Conservation (phyloP, 2,888 invertebrate species). For the Pseudanteris insignis region DNA sequence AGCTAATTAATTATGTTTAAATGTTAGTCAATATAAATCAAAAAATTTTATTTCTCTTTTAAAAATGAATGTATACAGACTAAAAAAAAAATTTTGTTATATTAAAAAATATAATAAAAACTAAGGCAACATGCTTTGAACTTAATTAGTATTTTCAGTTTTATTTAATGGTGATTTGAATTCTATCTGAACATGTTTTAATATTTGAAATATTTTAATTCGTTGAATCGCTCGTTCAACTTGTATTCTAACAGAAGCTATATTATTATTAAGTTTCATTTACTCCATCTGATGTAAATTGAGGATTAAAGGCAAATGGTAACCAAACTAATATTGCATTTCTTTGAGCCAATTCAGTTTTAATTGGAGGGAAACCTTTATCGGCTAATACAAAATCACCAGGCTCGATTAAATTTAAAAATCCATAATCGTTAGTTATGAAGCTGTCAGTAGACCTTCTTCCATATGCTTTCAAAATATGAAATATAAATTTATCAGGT, state of each 20-base stretch:
- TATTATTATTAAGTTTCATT: not conserved
- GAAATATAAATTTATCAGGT: not conserved
- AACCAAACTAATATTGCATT: not conserved
- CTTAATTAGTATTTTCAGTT: too few relatives aligned
- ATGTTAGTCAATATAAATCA: too few relatives aligned
- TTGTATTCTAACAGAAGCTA: not conserved
- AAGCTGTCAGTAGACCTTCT: not conserved
- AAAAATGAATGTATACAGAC: too few relatives aligned
- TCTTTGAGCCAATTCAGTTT: not conserved
- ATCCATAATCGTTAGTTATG: not conserved
- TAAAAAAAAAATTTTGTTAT: too few relatives aligned
- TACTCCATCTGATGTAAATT: not conserved
- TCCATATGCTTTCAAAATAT: not conserved
- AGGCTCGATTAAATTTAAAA: not conserved
- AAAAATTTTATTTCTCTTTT: too few relatives aligned
- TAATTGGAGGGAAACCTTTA: not conserved
- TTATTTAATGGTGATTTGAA: too few relatives aligned
- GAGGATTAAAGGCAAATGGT: not conserved
- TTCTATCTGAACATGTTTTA: too few relatives aligned
- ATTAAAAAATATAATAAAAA: too few relatives aligned
- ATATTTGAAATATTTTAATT: not conserved
- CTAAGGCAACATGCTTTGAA: too few relatives aligned
- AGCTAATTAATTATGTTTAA: too few relatives aligned
- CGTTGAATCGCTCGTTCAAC: not conserved
- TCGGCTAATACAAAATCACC: not conserved